Evolutionary conservation across 2,888 invertebrate species (phyloP), one percentile per base, ranked within the genome.

Genomic region (Morpho deidamia): DNA sequence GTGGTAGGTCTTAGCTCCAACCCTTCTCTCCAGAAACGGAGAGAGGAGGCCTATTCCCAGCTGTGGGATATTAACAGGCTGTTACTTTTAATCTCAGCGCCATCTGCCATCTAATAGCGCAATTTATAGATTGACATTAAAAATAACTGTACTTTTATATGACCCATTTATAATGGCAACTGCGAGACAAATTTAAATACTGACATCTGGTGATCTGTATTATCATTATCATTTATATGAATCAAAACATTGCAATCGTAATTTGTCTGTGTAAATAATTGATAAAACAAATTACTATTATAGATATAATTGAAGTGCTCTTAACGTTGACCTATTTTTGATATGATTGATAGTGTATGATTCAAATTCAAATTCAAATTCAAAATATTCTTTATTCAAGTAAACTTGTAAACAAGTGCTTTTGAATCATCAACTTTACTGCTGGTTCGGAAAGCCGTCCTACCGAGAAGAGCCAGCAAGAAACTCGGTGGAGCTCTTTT

Each of bases 61-160:
- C n/a, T n/a, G n/a, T n/a, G n/a, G n/a, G n/a, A n/a, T n/a, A n/a
- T n/a, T n/a, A n/a, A n/a, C n/a, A n/a, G n/a, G n/a, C n/a, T n/a
- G n/a, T n/a, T n/a, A n/a, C n/a, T n/a, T n/a, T n/a, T n/a, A n/a
- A n/a, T n/a, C 1, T 23, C n/a, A 67, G 57, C 59, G 76, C 74
- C 79, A 83, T 78, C 83, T 83, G 61, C 65, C 59, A 74, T 57
- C 51, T 42, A 74, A 66, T 67, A 71, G 73, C 63, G 23, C 23
- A 23, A 52, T 70, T 65, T 80, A 71, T 70, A 67, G 47, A 59
- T 59, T 70, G 71, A 73, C 73, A 77, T 63, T 70, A 62, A 65
- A 59, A 61, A 46, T 65, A 76, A 78, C 74, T 72, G 78, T 75
- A 64, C 64, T 56, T 61, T 51, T 63, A 65, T 64, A 66, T 56